Conservation (phyloP, 2,113 vertebrate genomes). For the Catharus fuscescens region DNA sequence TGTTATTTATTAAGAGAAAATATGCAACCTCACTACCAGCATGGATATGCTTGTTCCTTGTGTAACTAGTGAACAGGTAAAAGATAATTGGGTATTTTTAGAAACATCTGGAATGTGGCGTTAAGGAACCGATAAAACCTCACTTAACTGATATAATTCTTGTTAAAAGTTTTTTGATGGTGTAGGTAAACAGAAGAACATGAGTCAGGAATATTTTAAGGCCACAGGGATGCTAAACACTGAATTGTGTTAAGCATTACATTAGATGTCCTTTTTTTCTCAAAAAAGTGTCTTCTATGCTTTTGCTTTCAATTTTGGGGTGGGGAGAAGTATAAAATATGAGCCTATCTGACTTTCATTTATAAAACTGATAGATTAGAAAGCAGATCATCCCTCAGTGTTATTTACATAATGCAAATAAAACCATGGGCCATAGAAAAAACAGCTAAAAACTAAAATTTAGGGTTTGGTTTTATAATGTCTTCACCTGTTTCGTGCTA, state of each 20-base stretch:
- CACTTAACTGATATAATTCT: neutral
- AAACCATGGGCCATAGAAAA: neutral
- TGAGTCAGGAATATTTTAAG: neutral
- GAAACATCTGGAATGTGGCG: neutral
- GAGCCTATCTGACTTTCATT: neutral
- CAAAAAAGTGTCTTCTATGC: neutral
- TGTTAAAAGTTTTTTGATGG: neutral
- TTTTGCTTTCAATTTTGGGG: neutral
- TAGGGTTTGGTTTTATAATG: neutral
- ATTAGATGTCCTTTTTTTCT: neutral
- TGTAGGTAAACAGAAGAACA: neutral
- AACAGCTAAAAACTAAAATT: neutral
- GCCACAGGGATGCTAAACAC: neutral
- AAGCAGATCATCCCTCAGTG: neutral
- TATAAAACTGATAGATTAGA: neutral
- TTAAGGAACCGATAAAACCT: neutral
- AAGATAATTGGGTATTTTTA: neutral
- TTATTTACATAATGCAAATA: neutral
- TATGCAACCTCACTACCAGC: neutral
- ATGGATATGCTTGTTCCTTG: neutral
- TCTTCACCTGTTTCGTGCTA: neutral
- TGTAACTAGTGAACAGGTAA: neutral
- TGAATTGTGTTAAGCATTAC: neutral
- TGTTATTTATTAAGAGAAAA: neutral
- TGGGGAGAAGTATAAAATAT: neutral